These are phyloP conservation scores for Catalaphyllia jardinei DNA, from an alignment of 64 coral and sea anemone species.

Conservation along the genomic window DNA sequence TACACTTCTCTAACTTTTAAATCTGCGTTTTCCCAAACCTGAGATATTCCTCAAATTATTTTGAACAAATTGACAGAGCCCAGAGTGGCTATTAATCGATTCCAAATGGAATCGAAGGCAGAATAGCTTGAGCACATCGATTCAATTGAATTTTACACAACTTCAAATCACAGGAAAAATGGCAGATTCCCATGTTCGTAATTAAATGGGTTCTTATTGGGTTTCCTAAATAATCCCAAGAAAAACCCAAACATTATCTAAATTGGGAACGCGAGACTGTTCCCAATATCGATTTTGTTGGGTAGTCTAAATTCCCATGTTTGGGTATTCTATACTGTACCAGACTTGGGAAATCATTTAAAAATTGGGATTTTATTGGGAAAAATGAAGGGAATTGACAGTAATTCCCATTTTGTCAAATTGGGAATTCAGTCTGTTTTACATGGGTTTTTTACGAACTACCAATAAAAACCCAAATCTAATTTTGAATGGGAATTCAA, in stretches of 20 bases:
- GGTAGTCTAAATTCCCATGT: slow-evolving; percentile 54
- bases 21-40: too few species aligned
- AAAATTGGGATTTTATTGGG: slow-evolving; percentile 40
- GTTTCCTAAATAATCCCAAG: slow-evolving; percentile 18
- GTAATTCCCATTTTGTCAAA: too few species aligned
- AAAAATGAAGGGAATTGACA: too few species aligned
- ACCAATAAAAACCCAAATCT: background rate
- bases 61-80: too few species aligned
- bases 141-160: too few species aligned
- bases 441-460: too few species aligned
- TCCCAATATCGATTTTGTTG: slow-evolving; percentile 58
- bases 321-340: slow-evolving; percentile 54
- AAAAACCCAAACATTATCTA: slow-evolving; percentile 20
- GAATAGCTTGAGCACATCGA: too few species aligned
- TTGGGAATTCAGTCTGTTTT: too few species aligned
- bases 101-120: too few species aligned
- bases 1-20: too few species aligned
- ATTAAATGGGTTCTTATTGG: slow-evolving; percentile 19
- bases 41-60: too few species aligned
- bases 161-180: slow-evolving; percentile 33
- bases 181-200: slow-evolving; percentile 27
- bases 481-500: slow-evolving; percentile 2
- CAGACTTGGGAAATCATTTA: slow-evolving; percentile 36
- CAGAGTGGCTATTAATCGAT: too few species aligned
- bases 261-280: slow-evolving; percentile 53